Conservation (phyloP, 1,140 invertebrate species). For the Apis laboriosa region DNA sequence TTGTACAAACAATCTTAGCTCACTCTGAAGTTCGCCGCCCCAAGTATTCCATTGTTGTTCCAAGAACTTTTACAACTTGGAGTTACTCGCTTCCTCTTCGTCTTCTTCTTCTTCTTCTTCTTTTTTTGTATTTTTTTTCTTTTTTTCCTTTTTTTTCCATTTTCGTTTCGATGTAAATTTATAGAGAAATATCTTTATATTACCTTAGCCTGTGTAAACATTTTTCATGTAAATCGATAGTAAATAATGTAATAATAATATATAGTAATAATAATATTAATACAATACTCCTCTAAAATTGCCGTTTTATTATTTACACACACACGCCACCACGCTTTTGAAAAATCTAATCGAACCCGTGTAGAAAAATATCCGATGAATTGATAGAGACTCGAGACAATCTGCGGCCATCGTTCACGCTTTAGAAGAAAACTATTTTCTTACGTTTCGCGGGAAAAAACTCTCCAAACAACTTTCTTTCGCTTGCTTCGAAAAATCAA, state of each 20-base stretch:
- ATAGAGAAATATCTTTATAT: constrained; percentile 36
- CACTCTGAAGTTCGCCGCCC: no score
- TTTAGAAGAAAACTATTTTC: neutral
- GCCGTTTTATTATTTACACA: constrained; percentile 14
- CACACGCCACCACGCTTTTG: constrained; percentile 4
- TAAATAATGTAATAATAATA: constrained; percentile 30
- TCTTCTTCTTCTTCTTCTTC: neutral
- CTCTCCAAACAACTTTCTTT: neutral
- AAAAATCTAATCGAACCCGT: constrained; percentile 31
- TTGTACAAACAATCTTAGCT: no score
- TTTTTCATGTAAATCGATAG: constrained; percentile 32
- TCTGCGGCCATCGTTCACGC: constrained; percentile 32
- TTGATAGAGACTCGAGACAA: constrained; percentile 7
- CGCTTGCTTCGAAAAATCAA: no score
- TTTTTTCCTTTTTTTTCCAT: neutral
- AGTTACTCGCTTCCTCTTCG: no score
- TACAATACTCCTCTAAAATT: constrained; percentile 23
- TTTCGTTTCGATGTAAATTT: constrained; percentile 25
- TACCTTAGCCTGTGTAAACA: constrained; percentile 29
- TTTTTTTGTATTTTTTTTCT: neutral
- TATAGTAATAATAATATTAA: constrained; percentile 23
- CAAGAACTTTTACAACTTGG: no score
- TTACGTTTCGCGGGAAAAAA: neutral
- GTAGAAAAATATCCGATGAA: constrained; percentile 40
- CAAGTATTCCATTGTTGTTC: no score